phyloP scores from a whole-genome alignment of 2,888 invertebrate genomes.

The Schizaphis graminum region DNA sequence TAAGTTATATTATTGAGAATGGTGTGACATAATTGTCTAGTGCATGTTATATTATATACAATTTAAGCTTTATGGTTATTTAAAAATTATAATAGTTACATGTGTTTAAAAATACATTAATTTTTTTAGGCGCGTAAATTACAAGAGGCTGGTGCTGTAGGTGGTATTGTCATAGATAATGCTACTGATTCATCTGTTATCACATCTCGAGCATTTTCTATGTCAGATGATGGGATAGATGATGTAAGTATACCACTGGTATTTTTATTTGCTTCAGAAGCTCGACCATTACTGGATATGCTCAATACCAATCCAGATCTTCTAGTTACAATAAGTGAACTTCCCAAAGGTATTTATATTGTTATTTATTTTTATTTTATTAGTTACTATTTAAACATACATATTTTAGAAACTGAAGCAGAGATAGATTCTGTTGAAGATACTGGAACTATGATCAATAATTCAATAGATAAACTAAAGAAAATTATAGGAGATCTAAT shows the following conservation, averaged over 20 bases:
- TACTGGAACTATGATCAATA: conserved; percentile 56
- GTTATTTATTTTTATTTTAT: background rate
- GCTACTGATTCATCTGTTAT: conserved; percentile 81
- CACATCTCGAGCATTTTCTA: conserved; percentile 89
- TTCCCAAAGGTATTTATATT: conserved; percentile 63
- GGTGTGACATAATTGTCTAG: background rate
- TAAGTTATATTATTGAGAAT: too few species aligned
- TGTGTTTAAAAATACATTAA: background rate
- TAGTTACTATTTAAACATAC: background rate
- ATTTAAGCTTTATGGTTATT: background rate
- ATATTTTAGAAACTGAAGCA: conserved; percentile 50
- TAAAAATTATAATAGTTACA: background rate
- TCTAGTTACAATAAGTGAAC: conserved; percentile 68
- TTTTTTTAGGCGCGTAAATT: conserved; percentile 79
- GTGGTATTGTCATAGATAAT: conserved; percentile 90
- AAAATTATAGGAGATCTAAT: conserved; percentile 59
- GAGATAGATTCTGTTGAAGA: conserved; percentile 58
- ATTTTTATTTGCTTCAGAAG: conserved; percentile 86
- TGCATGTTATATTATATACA: background rate
- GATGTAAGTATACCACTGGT: conserved; percentile 92
- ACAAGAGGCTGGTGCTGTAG: conserved; percentile 81
- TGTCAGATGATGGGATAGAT: conserved; percentile 93
- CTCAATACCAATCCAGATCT: conserved; percentile 68
- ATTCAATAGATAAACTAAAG: conserved; percentile 59
- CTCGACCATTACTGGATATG: conserved; percentile 68